Conservation (phyloP, 2,888 invertebrate genomes). For the Cheilosia soror region DNA sequence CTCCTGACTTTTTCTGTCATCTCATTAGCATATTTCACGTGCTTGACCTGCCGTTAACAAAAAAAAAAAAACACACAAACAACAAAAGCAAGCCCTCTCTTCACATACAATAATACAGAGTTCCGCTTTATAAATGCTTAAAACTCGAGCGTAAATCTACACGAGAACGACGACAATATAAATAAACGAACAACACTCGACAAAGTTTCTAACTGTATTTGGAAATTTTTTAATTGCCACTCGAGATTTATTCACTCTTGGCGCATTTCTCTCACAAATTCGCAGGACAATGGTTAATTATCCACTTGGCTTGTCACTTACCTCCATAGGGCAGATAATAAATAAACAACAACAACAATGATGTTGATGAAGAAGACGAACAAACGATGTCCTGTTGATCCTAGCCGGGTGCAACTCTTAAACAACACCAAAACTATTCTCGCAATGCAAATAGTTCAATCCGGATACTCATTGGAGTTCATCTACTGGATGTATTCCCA, state of each 20-base stretch:
- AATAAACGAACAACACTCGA: conserved; percentile 30
- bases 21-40: conserved; percentile 51
- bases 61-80: background rate
- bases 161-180: conserved; percentile 5
- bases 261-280: conserved; percentile 30
- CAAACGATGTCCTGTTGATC: conserved; percentile 57
- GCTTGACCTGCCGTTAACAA: conserved; percentile 14
- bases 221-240: conserved; percentile 70
- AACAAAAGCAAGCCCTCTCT: background rate
- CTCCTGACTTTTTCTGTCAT: conserved; percentile 49
- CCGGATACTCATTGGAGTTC: background rate
- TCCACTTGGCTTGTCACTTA: conserved; percentile 70
- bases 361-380: conserved; percentile 14
- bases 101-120: conserved; percentile 1
- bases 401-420: conserved; percentile 26
- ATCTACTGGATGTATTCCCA: background rate
- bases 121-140: conserved; percentile 37
- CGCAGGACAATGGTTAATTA: conserved; percentile 71
- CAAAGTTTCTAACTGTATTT: conserved; percentile 67
- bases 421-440: conserved; percentile 34
- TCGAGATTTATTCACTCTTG: conserved; percentile 52
- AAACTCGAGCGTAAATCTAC: conserved; percentile 18
- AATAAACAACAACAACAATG: background rate
- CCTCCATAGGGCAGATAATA: conserved; percentile 47
- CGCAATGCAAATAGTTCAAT: conserved; percentile 46